A percentile compares a stretch with the other conserved stretches of the same genome.
phyloP scores from a whole-genome alignment of 2,797 vertebrate species.

The Carcharodon carcharias region DNA sequence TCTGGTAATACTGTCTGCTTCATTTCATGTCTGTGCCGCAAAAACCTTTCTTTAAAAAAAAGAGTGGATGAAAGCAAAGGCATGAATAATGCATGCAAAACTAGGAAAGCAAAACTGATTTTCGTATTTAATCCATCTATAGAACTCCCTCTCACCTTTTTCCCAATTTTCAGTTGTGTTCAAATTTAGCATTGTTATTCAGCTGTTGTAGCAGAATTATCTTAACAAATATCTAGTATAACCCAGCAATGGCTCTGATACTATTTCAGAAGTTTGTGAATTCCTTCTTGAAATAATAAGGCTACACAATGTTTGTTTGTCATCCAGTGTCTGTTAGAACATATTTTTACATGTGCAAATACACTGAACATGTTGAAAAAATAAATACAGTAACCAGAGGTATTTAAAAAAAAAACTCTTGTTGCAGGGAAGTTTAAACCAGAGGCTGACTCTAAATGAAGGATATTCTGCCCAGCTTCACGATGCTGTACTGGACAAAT shows the following conservation, averaged over 20 bases:
- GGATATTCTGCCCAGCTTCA: constrained; percentile 81
- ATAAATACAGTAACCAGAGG: neutral
- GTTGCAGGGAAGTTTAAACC: constrained; percentile 62
- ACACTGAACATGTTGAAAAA: neutral
- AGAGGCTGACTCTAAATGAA: constrained; percentile 58
- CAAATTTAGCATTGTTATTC: neutral
- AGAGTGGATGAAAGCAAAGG: neutral
- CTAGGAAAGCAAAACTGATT: neutral
- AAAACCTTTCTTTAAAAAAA: neutral
- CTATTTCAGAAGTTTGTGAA: neutral
- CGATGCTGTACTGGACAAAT: constrained; percentile 73
- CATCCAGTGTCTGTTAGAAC: neutral
- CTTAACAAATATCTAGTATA: neutral
- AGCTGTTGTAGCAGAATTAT: neutral
- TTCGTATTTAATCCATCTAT: neutral
- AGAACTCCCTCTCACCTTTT: neutral
- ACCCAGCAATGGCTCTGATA: neutral
- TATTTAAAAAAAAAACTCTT: constrained; percentile 40
- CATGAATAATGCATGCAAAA: neutral
- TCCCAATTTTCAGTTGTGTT: neutral
- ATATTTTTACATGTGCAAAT: neutral
- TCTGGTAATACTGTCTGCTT: neutral
- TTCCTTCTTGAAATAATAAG: neutral
- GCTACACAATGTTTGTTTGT: no score
- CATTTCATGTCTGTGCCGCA: neutral